Evolutionary conservation across 2,797 vertebrate genomes (phyloP), one percentile per base, ranked within the genome.

Genomic region (Sandelia bainsii): DNA sequence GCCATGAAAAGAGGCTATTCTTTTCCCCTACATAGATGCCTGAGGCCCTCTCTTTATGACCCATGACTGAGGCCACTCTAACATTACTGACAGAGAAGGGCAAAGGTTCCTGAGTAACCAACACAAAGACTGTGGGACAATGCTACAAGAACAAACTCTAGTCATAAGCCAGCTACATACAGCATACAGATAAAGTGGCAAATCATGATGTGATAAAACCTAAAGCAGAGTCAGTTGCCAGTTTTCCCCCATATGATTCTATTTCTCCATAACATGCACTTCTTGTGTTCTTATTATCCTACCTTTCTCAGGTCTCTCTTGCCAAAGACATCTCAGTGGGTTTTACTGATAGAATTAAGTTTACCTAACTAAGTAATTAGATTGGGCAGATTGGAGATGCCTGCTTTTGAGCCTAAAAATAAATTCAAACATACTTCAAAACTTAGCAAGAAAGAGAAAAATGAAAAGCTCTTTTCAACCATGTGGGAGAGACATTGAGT

Each of bases 21-120:
- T 93, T 91, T 42, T 82, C 83, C 80, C 65, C 76, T 71, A 78
- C 83, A 85, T 60, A 80, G 85, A 89, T 44, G 90, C 91, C 93
- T 86, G 82, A 84, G 92, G 91, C 88, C 89, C 89, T 91, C 87
- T 89, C 84, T 92, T 94, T 93, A 94, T 92, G 93, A 94, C 91
- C 92, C 89, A 76, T 94, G 93, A 95, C 94, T 87, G 92, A 93
- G 92, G 89, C 86, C 75, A 81, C 87, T 90, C 89, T 91, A 87
- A 91, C 90, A 92, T 90, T 88, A 92, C 91, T 94, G 94, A 93
- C 93, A 94, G 91, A 81, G 14, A 66, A 90, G 93, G 93, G 81
- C 92, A 95, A 92, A 93, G 94, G 94, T 93, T 93, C 83, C 83
- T 80, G 90, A 85, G 91, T 92, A 94, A 93, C 92, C 91, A 94